Conservation (phyloP, 2,797 vertebrate species). For the Glossophaga mutica region DNA sequence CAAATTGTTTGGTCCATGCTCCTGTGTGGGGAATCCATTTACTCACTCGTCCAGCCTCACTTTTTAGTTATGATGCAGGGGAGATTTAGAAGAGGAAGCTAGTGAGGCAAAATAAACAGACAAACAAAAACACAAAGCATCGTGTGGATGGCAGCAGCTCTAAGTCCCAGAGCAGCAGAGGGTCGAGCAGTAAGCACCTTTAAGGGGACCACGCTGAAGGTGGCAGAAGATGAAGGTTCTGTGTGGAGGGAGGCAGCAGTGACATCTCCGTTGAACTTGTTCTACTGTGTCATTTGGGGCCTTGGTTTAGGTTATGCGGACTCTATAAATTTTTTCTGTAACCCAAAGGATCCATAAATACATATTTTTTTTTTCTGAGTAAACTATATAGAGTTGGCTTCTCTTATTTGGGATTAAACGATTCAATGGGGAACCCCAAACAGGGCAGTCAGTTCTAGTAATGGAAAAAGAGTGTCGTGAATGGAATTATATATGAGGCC, state of each 20-base stretch:
- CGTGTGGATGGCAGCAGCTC: background rate
- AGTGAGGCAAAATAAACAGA: background rate
- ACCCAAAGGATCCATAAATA: background rate
- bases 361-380: background rate
- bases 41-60: background rate
- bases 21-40: background rate
- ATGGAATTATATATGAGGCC: background rate
- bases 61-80: background rate
- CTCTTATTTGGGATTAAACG: background rate
- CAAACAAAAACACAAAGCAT: background rate
- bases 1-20: background rate
- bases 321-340: background rate
- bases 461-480: background rate
- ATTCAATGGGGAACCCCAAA: background rate
- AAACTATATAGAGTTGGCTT: background rate
- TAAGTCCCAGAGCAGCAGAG: background rate
- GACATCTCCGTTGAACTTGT: background rate
- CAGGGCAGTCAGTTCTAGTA: background rate
- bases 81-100: background rate
- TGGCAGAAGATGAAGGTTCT: background rate
- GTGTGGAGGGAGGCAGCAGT: rapidly evolving
- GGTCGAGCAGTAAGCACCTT: rapidly evolving
- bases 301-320: background rate
- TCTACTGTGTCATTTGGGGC: background rate
- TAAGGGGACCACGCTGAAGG: rapidly evolving